Base-by-base conservation (phyloP, 2,113 vertebrate species). In the Edolisoma coerulescens region DNA sequence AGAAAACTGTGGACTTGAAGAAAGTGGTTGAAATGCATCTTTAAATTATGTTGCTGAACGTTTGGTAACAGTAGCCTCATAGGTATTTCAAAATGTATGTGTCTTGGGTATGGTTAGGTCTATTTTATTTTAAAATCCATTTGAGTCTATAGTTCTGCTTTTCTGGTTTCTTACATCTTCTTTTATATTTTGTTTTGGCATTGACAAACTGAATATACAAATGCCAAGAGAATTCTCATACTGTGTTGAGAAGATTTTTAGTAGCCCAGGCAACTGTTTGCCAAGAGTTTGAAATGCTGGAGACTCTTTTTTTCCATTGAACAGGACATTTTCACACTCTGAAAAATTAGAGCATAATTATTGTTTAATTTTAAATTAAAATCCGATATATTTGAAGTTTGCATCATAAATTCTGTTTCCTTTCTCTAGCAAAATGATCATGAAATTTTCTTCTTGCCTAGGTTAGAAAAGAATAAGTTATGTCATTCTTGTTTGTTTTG, bases 171-270 rank as follows among this genome's bases (percentile, higher is more conserved):
- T 77, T 77, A 84, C 22, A 54, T 54, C 28, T 27, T 89, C 67
- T 89, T 95, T 71, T 78, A 78, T 50, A 86, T 79, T 88, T 88
- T 86, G 42, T 90, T 87, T 90, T 91, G 45, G 78, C 47, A 57
- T 44, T 81, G 57, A 35, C 35, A 84, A 84, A 93, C 37, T 52
- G 82, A 69, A 85, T 42, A n/a, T 69, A 75, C 45, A 76, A 83
- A 75, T 91, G 28, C 80, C 65, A 90, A 63, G 56, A 86, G 42
- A 85, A 84, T 96, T 93, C 60, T 78, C 65, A 69, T 54, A 23
- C 37, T 76, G 44, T 83, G 22, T 52, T 84, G 63, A 87, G 57
- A 81, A 87, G 76, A 53, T 76, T 93, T 93, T 35, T 41, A 73
- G 54, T 86, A 91, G 67, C 45, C 87, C 50, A 80, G 73, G 26